Conservation (phyloP, 1,140 invertebrate genomes). For the Sarcophaga bullata region DNA sequence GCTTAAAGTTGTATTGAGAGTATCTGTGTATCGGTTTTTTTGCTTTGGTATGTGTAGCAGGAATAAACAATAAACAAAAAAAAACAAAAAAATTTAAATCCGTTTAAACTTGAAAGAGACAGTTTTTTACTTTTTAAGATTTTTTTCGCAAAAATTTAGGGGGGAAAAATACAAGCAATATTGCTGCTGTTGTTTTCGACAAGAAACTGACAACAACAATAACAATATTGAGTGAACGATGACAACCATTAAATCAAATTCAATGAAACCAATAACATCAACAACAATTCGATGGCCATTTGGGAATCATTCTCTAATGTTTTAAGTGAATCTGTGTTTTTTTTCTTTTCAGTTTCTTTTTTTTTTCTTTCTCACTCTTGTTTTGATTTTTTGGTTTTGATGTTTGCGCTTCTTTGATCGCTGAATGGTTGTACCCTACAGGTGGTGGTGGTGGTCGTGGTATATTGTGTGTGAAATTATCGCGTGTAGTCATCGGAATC, state of each 20-base stretch:
- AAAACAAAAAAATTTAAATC: not conserved
- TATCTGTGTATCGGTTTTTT: no score
- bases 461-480: no score
- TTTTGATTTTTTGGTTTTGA: not conserved
- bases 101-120: not conserved
- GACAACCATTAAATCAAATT: slow-evolving; percentile 9
- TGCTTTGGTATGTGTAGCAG: no score
- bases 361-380: not conserved
- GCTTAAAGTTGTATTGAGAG: not conserved
- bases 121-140: not conserved
- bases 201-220: not conserved
- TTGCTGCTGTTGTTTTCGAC: not conserved
- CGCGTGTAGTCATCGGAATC: no score
- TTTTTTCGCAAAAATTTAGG: not conserved
- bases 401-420: no score
- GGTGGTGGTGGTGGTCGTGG: no score
- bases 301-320: not conserved
- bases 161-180: not conserved
- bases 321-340: not conserved
- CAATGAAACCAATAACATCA: slow-evolving; percentile 10
- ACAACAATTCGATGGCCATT: slow-evolving; percentile 7
- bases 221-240: not conserved
- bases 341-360: no score
- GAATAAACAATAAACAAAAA: no score
- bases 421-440: no score